Conservation (phyloP, 2,888 invertebrate species). For the Nemotelus pantherinus region DNA sequence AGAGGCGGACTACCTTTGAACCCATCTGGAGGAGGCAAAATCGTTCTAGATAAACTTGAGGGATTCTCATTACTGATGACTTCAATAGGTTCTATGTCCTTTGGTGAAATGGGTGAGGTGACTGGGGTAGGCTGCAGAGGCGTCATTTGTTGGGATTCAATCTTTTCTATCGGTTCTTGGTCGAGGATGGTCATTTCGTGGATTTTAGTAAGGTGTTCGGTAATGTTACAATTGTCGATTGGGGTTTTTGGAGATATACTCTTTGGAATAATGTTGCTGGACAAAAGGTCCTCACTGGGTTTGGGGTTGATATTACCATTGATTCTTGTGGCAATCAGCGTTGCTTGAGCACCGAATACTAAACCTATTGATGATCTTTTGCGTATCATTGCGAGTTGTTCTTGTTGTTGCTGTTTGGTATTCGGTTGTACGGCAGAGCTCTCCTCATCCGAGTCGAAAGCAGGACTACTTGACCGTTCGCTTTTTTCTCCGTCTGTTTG, state of each 20-base stretch:
- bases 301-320: conserved; percentile 54
- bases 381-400: conserved; percentile 58
- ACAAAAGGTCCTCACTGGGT: conserved; percentile 47
- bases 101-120: conserved; percentile 52
- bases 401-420: conserved; percentile 56
- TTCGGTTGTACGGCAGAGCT: conserved; percentile 72
- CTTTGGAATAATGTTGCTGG: conserved; percentile 20
- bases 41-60: conserved; percentile 71
- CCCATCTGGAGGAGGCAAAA: conserved; percentile 78
- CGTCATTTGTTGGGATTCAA: conserved; percentile 57
- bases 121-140: conserved; percentile 55
- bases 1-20: conserved; percentile 76
- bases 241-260: conserved; percentile 38
- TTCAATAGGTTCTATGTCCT: conserved; percentile 61
- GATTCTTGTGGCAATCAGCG: conserved; percentile 61
- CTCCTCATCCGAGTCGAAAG: conserved; percentile 95
- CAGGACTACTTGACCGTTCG: conserved; percentile 90
- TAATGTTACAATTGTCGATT: conserved; percentile 36
- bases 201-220: conserved; percentile 45
- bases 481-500: conserved; percentile 72
- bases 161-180: conserved; percentile 39
- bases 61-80: conserved; percentile 60
- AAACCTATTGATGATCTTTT: conserved; percentile 64
- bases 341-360: conserved; percentile 64
- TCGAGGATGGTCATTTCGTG: conserved; percentile 48